Conservation (phyloP, 1,140 invertebrate genomes). For the Luehdorfia chinensis region DNA sequence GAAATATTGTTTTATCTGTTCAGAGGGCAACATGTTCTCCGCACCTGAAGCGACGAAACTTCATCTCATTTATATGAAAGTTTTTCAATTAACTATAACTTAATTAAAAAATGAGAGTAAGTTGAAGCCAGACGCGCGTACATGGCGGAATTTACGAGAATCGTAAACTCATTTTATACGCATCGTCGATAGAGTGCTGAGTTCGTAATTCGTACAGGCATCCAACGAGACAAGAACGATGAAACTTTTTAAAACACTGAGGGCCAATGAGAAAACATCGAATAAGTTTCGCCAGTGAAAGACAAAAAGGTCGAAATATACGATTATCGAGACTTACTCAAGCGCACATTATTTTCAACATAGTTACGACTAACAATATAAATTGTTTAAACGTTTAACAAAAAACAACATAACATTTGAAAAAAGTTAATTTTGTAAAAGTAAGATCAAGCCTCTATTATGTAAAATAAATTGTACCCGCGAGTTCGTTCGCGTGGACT, state of each 20-base stretch:
- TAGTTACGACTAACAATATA: conserved; percentile 51
- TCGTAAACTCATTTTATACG: conserved; percentile 64
- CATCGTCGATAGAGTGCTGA: conserved; percentile 51
- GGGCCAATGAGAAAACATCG: conserved; percentile 64
- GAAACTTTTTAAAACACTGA: conserved; percentile 58
- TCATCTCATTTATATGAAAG: conserved; percentile 30
- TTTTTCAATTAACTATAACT: conserved; percentile 66
- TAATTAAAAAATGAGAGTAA: conserved; percentile 46
- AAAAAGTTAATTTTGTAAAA: too few relatives aligned
- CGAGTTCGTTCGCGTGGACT: too few relatives aligned
- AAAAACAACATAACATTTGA: too few relatives aligned
- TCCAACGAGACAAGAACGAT: conserved; percentile 54
- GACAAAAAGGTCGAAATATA: conserved; percentile 58
- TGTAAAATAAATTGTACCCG: neutral
- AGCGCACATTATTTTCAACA: conserved; percentile 45
- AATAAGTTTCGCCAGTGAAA: conserved; percentile 52
- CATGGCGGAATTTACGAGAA: conserved; percentile 45
- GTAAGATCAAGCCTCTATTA: neutral
- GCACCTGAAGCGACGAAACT: conserved; percentile 32
- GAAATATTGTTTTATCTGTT: conserved; percentile 34
- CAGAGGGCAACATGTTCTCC: conserved; percentile 39
- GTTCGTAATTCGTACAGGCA: conserved; percentile 51
- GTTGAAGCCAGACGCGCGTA: conserved; percentile 26
- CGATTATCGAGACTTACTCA: conserved; percentile 38
- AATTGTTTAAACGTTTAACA: neutral